A percentile compares a stretch with the other conserved stretches of the same genome.
phyloP scores from a whole-genome alignment of 1,140 invertebrate species.

The Drosophila obscura region DNA sequence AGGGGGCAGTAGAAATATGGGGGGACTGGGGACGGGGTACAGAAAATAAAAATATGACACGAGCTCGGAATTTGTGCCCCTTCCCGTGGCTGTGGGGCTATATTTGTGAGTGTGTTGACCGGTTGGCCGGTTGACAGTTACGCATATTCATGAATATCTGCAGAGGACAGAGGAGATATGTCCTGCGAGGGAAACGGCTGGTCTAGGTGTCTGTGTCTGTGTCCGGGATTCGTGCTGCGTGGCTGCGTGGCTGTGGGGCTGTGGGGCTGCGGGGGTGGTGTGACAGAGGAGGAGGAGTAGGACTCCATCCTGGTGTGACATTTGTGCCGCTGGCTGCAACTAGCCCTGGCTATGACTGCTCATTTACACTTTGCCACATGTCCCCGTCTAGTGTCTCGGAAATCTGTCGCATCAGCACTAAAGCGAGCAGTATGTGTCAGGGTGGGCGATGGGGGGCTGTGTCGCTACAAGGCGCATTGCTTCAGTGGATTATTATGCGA shows the following conservation, averaged over 20 bases:
- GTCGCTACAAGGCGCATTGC: constrained; percentile 16
- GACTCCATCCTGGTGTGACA: constrained; percentile 53
- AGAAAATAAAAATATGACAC: constrained; percentile 77
- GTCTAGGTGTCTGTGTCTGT: too few species aligned
- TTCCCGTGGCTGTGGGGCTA: too few species aligned
- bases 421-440: constrained; percentile 21
- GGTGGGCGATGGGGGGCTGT: too few species aligned
- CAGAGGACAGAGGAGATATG: background rate
- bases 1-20: background rate
- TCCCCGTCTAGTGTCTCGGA: constrained; percentile 37
- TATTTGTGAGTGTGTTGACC: constrained; percentile 14
- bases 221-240: background rate
- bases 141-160: constrained; percentile 56
- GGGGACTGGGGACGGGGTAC: background rate
- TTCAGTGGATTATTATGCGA: background rate
- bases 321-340: constrained; percentile 64
- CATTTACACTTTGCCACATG: constrained; percentile 75
- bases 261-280: constrained; percentile 17
- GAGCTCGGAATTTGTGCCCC: constrained; percentile 18
- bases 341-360: constrained; percentile 65
- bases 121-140: constrained; percentile 49
- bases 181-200: background rate
- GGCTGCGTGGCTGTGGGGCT: constrained; percentile 9
- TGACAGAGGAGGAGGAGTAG: background rate
- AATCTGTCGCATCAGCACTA: constrained; percentile 77